Conservation (phyloP, 2,797 vertebrate genomes). For the Characodon lateralis region DNA sequence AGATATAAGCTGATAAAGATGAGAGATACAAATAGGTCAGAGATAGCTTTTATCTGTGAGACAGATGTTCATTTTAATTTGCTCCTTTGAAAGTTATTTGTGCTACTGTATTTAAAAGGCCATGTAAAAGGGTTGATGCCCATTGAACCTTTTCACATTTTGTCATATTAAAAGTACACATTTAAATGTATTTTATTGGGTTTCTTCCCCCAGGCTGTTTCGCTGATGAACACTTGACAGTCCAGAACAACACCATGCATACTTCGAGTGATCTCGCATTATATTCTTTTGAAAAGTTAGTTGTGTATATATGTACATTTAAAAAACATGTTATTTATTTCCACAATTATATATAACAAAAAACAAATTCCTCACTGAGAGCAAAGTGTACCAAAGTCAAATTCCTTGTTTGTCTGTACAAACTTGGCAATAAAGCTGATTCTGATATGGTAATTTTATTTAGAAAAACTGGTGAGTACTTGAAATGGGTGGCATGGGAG, state of each 20-base stretch:
- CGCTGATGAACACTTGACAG: too few species aligned
- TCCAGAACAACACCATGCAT: too few species aligned
- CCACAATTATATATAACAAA: too few species aligned
- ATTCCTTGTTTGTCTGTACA: too few species aligned
- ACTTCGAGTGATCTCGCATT: too few species aligned
- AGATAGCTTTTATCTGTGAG: constrained; percentile 37
- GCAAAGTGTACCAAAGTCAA: too few species aligned
- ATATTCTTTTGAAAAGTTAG: too few species aligned
- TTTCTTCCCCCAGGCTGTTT: too few species aligned
- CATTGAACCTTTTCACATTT: neutral
- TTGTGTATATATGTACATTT: too few species aligned
- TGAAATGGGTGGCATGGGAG: neutral
- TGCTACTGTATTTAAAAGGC: neutral
- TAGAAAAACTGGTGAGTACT: neutral
- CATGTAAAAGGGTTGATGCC: neutral
- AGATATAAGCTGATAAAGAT: constrained; percentile 63
- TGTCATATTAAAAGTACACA: neutral
- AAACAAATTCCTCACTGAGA: too few species aligned
- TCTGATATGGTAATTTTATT: neutral
- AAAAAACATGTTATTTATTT: too few species aligned
- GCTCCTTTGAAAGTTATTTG: constrained; percentile 29
- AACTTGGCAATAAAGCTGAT: too few species aligned
- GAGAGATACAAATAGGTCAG: constrained; percentile 47
- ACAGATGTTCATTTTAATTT: constrained; percentile 50
- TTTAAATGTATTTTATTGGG: neutral